Evolutionary conservation across 1,140 invertebrate genomes (phyloP), one percentile per base, ranked within the genome.

Genomic region (Ladona fulva): DNA sequence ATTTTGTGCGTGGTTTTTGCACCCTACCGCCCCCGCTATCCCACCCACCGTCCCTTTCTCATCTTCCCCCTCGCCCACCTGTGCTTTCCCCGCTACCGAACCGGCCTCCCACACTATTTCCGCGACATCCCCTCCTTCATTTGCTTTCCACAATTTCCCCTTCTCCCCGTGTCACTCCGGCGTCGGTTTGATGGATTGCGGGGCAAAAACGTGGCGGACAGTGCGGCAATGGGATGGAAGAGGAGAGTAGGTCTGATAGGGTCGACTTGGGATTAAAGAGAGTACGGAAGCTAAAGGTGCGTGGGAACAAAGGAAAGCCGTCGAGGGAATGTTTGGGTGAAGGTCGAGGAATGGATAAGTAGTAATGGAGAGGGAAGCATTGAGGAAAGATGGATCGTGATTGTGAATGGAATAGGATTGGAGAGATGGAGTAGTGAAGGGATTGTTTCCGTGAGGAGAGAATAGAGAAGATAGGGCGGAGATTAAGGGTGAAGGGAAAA

Each of bases 141-240:
- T 22, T 22, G n/a, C 16, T 3, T 12, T 6, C 52, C 52, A 11
- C 44, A 10, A 19, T 52, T 52, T 19, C 44, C 44, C 19, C 44
- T 10, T 19, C 10, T 11, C 52, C 52, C 1, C 52, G 52, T 22
- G 52, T 66, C 52, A 16, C 52, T 66, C 52, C 5, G 16, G 52
- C 52, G 16, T 66, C 52, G 52, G 52, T 66, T 66, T 66, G 52
- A 66, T 66, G 52, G 52, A 66, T 66, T 66, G 52, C 52, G 52
- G 52, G 52, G 12, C 29, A 8, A 66, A 66, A 22, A 66, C 12
- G 52, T 12, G 14, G 3, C 52, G n/a, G 52, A 19, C 52, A 19
- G 52, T 66, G 52, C 52, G 52, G 5, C 16, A 66, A 66, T 66
- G 52, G 52, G 52, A 11, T 52, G 44, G 44, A 52, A 52, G 44